Base-by-base conservation (phyloP, 53 echinoderm and acorn worm genomes). In the Holothuria leucospilota region DNA sequence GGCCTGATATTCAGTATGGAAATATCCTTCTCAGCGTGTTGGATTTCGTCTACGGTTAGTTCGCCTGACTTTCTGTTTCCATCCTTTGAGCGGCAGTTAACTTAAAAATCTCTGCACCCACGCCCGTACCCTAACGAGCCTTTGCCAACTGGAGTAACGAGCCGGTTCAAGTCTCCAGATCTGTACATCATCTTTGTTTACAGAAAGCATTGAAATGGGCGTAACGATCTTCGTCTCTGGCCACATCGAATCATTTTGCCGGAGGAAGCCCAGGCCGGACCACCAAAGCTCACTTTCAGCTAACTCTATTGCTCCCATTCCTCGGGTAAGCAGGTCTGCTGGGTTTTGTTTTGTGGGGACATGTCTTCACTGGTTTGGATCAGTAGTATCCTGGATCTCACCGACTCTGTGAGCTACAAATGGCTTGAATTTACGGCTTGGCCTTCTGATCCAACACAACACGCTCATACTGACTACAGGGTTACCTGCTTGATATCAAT, bases 21-120 rank as follows among this genome's bases (percentile, higher is more conserved):
- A 85, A 84, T 84, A 13, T 15, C 16, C 5, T 65, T 29, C 42
- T 84, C 84, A 16, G 84, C 11, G 13, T 20, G 34, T 68, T 34
- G 41, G 13, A 84, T 13, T 49, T 84, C 84, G 21, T n/a, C 69
- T 5, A 18, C 46, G 16, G 46, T 51, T 42, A 85, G 40, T 39
- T 42, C 69, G 5, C 71, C 85, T n/a, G 30, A 66, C 59, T 84
- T 66, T 84, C 85, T 69, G 46, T 42, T 56, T 6, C 51, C 52
- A 9, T 20, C 16, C 29, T 21, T 20, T 23, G 21, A 14, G 29
- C 26, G 34, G 41, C 86, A 86, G 24, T 73, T 86, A 61, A 6
- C n/a, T 86, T 5, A 86, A 49, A 38, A 86, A 86, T 56, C 86
- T 46, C 29, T 59, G 18, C 25, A 86, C 73, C 39, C 67, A 86